A percentile compares a stretch with the other conserved stretches of the same genome.
These are phyloP conservation scores for Gasterosteus nipponicus DNA, from an alignment of 2,113 vertebrate species.

Conservation along the genomic window DNA sequence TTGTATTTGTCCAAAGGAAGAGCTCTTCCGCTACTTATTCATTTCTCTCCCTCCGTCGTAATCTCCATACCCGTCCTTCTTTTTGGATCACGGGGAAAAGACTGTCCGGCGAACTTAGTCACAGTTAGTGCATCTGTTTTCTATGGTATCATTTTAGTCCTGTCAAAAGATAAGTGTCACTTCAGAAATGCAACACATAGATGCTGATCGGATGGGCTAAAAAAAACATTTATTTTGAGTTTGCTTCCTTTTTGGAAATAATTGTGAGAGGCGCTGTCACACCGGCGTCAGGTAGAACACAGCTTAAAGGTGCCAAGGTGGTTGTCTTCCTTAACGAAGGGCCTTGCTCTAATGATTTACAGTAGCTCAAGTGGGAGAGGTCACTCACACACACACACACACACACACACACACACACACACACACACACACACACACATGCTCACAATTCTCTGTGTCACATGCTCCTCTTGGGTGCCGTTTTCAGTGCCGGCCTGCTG, in stretches of 20 bases:
- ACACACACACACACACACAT: conserved; percentile 33
- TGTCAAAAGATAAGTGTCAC: background rate
- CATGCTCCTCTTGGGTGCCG: conserved; percentile 70
- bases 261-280: conserved; percentile 49
- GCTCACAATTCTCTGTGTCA: conserved; percentile 51
- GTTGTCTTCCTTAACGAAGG: conserved; percentile 62
- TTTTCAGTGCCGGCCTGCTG: conserved; percentile 74
- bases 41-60: conserved; percentile 37
- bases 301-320: conserved; percentile 58
- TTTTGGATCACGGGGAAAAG: conserved; percentile 66
- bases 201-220: background rate
- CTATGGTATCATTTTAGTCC: background rate
- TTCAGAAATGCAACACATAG: background rate
- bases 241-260: conserved; percentile 26
- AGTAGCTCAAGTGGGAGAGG: conserved; percentile 63
- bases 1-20: background rate
- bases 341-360: conserved; percentile 71
- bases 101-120: conserved; percentile 36
- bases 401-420: conserved; percentile 19
- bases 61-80: conserved; percentile 42
- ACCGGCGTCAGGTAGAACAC: conserved; percentile 36
- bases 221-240: conserved; percentile 36
- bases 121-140: conserved; percentile 8
- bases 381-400: conserved; percentile 32
- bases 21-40: conserved; percentile 2